phyloP scores from a whole-genome alignment of 2,797 vertebrate species.

The Sebastes melanostomus region DNA sequence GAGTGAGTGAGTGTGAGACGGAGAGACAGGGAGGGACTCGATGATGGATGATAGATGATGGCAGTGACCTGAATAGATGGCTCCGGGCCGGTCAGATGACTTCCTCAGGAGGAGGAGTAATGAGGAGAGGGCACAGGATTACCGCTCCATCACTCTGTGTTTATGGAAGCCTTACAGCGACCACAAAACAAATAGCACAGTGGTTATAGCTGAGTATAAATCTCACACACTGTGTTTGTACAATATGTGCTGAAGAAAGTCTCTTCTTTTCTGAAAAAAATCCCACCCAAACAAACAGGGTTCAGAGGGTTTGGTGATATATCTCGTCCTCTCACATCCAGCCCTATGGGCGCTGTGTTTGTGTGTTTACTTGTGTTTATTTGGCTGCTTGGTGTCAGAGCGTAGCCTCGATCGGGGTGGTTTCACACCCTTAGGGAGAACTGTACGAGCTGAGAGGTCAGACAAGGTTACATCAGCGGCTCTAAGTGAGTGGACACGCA shows the following conservation, averaged over 20 bases:
- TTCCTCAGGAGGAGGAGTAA: slow-evolving; percentile 68
- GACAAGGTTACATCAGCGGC: slow-evolving; percentile 50
- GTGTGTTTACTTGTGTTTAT: slow-evolving; percentile 48
- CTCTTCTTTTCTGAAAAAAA: not conserved
- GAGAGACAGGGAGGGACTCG: slow-evolving; percentile 31
- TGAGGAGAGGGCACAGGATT: slow-evolving; percentile 66
- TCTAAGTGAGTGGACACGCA: slow-evolving; percentile 38
- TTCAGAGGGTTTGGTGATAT: slow-evolving; percentile 7
- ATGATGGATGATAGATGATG: slow-evolving; percentile 74
- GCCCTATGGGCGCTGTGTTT: slow-evolving; percentile 18
- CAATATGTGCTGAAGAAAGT: slow-evolving; percentile 26
- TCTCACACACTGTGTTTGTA: slow-evolving; percentile 29
- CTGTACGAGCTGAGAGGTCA: slow-evolving; percentile 46
- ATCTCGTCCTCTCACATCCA: slow-evolving; percentile 17
- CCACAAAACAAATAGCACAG: slow-evolving; percentile 60
- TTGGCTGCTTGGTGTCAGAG: slow-evolving; percentile 50
- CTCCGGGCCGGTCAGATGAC: slow-evolving; percentile 61
- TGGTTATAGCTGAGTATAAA: slow-evolving; percentile 30
- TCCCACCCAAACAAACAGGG: not conserved
- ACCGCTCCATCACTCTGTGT: slow-evolving; percentile 66
- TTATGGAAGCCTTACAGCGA: slow-evolving; percentile 54
- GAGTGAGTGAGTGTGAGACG: slow-evolving; percentile 40
- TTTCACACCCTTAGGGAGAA: slow-evolving; percentile 52
- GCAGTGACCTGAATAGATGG: slow-evolving; percentile 73
- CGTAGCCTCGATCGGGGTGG: slow-evolving; percentile 25